Evolutionary conservation across 2,888 invertebrate genomes (phyloP).

Genomic region (Ochropleura leucogaster): DNA sequence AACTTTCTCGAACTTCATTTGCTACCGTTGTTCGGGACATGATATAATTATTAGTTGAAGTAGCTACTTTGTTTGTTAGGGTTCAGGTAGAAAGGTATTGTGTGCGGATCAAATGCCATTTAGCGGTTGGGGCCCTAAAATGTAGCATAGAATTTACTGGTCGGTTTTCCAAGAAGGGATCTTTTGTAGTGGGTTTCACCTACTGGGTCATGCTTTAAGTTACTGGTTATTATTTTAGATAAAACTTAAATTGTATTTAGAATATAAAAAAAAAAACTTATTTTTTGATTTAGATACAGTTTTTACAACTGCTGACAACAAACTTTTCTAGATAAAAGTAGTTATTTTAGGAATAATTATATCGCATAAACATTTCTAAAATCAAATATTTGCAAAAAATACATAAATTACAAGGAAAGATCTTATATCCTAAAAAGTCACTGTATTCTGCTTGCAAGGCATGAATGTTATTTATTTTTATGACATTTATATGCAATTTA

Average conservation of each 20-base stretch:
- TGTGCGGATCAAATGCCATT: conserved; percentile 32
- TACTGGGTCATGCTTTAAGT: background rate
- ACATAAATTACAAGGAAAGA: no score
- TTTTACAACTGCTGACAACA: no score
- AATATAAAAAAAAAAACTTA: background rate
- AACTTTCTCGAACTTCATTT: conserved; percentile 65
- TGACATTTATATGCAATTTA: no score
- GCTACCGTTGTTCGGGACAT: conserved; percentile 56
- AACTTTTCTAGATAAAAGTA: background rate
- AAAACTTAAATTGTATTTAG: background rate
- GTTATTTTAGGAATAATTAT: background rate
- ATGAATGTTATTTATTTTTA: no score
- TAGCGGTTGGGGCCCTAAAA: conserved; percentile 25
- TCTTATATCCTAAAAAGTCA: no score
- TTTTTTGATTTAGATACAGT: background rate
- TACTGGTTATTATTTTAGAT: background rate
- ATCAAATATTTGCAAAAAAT: no score
- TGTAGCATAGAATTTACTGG: background rate
- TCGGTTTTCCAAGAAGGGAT: background rate
- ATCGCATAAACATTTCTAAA: background rate
- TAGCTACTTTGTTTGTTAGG: conserved; percentile 42
- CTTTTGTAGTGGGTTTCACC: background rate
- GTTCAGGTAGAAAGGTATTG: conserved; percentile 24
- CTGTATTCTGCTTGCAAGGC: no score
- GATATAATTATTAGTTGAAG: conserved; percentile 65